Base-by-base conservation (phyloP, 1,140 invertebrate species). In the Pararge aegeria region DNA sequence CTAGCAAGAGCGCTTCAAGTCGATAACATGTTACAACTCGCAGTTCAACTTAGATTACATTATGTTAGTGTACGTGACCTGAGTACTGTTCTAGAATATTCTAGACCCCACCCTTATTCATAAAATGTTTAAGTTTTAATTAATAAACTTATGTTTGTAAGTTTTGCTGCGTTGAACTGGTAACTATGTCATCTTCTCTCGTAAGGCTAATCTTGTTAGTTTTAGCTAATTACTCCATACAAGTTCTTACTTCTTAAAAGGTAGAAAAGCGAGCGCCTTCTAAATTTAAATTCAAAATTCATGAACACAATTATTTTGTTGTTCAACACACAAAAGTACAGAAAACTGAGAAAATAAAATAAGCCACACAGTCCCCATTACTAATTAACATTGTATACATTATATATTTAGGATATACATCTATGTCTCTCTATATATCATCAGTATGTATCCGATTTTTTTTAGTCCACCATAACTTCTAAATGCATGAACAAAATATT, bases 81-180 rank as follows among this genome's bases (percentile, higher is more conserved):
- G 30, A 34, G 30, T 34, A 34, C 30, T 34, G 30, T 34, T 34
- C 30, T 34, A 34, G 30, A 34, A 34, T n/a, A 34, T 34, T n/a
- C 30, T 34, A 34, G 30, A 34, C 30, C 12, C 3, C 30, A 12
- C 30, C 30, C 30, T 34, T 34, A 34, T 34, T 34, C 30, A 34
- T 34, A 34, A 34, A 34, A 34, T 34, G 30, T 34, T 34, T 34
- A 34, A 34, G 30, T 34, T 34, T 34, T 34, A 34, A 34, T 34
- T 34, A 34, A 34, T 34, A 34, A 34, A 34, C 30, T 34, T 34
- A n/a, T 34, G 30, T 34, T 34, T 34, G 30, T n/a, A 34, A 34
- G 30, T 34, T 34, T 4, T 7, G 30, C 30, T 34, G 30, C 10
- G 10, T 7, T 34, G 3, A 10, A 34, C 30, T 6, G 1, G 30